Percentiles rank a stretch among this genome's conserved stretches.
Evolutionary conservation across 37 sponge, comb jelly and placozoan genomes (phyloP).

Genomic region (Beroe forskalii): DNA sequence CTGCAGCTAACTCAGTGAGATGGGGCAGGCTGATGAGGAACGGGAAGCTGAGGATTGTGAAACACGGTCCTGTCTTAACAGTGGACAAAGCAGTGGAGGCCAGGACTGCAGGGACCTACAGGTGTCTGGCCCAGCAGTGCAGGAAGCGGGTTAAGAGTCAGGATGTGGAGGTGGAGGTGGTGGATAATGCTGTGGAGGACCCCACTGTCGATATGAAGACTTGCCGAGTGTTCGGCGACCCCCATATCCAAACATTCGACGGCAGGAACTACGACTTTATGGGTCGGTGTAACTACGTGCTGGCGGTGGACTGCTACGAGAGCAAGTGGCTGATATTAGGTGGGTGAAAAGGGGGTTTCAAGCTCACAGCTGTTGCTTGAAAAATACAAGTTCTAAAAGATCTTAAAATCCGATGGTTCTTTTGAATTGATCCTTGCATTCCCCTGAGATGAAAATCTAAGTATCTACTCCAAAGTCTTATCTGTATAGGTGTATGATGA

Average conservation of each 20-base stretch:
- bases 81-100: background rate
- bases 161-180: background rate
- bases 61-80: background rate
- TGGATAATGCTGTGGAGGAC: background rate
- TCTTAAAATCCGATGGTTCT: no score
- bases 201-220: background rate
- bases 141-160: background rate
- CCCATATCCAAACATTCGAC: slow-evolving; percentile 18
- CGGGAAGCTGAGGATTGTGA: background rate
- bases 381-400: no score
- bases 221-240: slow-evolving; percentile 38
- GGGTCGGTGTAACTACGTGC: slow-evolving; percentile 26
- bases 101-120: background rate
- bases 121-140: slow-evolving; percentile 11
- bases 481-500: no score
- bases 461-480: no score
- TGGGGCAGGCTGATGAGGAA: slow-evolving; percentile 25
- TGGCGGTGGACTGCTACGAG: background rate
- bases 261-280: slow-evolving; percentile 34
- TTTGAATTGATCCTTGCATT: no score
- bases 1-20: background rate
- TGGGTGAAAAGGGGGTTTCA: no score
- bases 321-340: slow-evolving; percentile 1
- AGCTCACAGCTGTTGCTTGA: no score
- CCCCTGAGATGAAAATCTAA: no score